phyloP scores from a whole-genome alignment of 2,797 vertebrate species.

The Coluber constrictor region DNA sequence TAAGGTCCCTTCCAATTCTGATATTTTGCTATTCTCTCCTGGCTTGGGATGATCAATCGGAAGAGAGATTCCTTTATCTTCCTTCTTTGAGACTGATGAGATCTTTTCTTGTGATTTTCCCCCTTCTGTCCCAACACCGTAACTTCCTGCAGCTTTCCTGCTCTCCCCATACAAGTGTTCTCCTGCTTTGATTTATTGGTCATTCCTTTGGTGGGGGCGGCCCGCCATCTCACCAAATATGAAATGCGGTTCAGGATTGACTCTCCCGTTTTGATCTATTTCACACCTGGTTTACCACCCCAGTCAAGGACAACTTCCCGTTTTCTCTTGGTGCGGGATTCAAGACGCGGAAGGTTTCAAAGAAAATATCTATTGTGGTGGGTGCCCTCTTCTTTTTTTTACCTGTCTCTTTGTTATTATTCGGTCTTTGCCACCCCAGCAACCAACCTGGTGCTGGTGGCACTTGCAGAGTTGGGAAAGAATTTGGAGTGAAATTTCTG shows the following conservation, averaged over 20 bases:
- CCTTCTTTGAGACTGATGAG: background rate
- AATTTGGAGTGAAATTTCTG: slow-evolving; percentile 13
- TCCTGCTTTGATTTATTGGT: slow-evolving; percentile 65
- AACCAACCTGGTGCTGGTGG: slow-evolving; percentile 45
- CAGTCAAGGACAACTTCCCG: slow-evolving; percentile 70
- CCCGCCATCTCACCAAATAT: slow-evolving; percentile 70
- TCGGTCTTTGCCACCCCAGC: slow-evolving; percentile 57
- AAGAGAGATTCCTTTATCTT: background rate
- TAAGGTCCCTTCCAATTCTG: no score
- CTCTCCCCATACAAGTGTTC: slow-evolving; percentile 9
- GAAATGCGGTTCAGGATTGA: slow-evolving; percentile 71
- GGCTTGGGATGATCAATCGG: background rate
- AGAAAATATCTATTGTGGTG: slow-evolving; percentile 34
- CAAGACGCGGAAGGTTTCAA: slow-evolving; percentile 58
- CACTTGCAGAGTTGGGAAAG: slow-evolving; percentile 15
- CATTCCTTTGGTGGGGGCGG: slow-evolving; percentile 58
- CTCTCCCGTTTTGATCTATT: slow-evolving; percentile 70
- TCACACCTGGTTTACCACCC: slow-evolving; percentile 71
- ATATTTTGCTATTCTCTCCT: background rate
- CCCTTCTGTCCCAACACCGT: background rate
- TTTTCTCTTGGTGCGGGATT: slow-evolving; percentile 69
- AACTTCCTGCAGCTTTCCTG: background rate
- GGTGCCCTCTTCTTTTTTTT: slow-evolving; percentile 48
- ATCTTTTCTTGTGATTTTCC: background rate
- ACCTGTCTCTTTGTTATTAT: slow-evolving; percentile 45